Evolutionary conservation across 2,888 invertebrate genomes (phyloP).

Genomic region (Phlogophora meticulosa): DNA sequence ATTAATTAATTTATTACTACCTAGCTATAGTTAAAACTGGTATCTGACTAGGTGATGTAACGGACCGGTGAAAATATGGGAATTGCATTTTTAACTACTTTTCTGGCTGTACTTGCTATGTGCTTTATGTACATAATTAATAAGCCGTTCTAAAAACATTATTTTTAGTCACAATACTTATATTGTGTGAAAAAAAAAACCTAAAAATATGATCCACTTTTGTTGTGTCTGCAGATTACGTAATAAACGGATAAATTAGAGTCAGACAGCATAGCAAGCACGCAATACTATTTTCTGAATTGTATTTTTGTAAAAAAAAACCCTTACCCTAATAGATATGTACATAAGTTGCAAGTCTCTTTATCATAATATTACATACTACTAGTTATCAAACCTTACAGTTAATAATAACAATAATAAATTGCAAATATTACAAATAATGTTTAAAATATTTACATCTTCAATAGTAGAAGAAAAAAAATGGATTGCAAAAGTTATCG

Average conservation of each 20-base stretch:
- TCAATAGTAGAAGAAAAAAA: slow-evolving; percentile 77
- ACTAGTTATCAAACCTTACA: slow-evolving; percentile 86
- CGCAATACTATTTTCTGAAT: slow-evolving; percentile 57
- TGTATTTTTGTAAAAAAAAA: slow-evolving; percentile 73
- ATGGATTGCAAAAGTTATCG: slow-evolving; percentile 62
- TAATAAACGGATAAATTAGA: slow-evolving; percentile 5
- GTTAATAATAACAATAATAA: slow-evolving; percentile 84
- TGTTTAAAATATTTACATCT: slow-evolving; percentile 90
- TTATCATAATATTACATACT: slow-evolving; percentile 85
- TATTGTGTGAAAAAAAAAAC: neutral
- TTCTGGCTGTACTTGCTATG: slow-evolving; percentile 61
- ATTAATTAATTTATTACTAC: slow-evolving; percentile 83
- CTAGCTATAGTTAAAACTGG: slow-evolving; percentile 87
- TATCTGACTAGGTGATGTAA: slow-evolving; percentile 88
- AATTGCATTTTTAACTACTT: slow-evolving; percentile 55
- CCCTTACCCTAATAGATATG: slow-evolving; percentile 89
- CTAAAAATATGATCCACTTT: neutral
- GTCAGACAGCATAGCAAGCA: slow-evolving; percentile 64
- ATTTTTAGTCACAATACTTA: neutral
- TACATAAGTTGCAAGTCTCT: slow-evolving; percentile 90
- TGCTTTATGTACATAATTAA: slow-evolving; percentile 21
- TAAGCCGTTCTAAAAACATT: slow-evolving; percentile 16
- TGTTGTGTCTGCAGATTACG: neutral
- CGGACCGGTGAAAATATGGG: slow-evolving; percentile 72
- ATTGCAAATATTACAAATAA: slow-evolving; percentile 87